Conservation (phyloP, 1,140 invertebrate species). For the Gryllus bimaculatus region DNA sequence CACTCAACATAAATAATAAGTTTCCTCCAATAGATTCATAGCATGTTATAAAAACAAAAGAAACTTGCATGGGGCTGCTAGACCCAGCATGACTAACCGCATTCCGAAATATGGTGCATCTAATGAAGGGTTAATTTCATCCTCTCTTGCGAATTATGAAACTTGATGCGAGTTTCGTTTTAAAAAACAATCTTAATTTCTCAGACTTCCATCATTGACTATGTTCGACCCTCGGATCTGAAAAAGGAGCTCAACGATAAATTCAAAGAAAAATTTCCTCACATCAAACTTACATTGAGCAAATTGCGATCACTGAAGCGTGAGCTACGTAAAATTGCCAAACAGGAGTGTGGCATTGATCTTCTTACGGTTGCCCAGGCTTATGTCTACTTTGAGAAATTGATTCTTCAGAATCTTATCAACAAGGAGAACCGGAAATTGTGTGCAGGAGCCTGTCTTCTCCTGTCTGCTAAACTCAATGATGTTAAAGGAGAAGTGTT, state of each 20-base stretch:
- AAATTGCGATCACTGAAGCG: slow-evolving; percentile 91
- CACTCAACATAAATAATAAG: background rate
- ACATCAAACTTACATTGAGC: slow-evolving; percentile 90
- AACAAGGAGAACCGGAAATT: slow-evolving; percentile 93
- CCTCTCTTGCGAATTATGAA: too few relatives aligned
- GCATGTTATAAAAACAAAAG: too few relatives aligned
- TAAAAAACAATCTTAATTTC: slow-evolving; percentile 19
- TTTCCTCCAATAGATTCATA: background rate
- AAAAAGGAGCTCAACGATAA: slow-evolving; percentile 98
- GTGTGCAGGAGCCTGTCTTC: slow-evolving; percentile 86
- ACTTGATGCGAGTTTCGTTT: too few relatives aligned
- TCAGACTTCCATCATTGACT: slow-evolving; percentile 89
- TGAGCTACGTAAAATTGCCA: slow-evolving; percentile 90
- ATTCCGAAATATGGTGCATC: too few relatives aligned
- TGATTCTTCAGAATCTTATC: slow-evolving; percentile 84
- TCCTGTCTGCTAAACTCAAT: slow-evolving; percentile 91
- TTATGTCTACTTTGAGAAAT: slow-evolving; percentile 95
- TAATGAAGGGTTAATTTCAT: too few relatives aligned
- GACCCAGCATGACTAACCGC: too few relatives aligned
- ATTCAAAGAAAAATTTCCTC: slow-evolving; percentile 90
- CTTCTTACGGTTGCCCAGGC: slow-evolving; percentile 87
- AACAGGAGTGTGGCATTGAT: slow-evolving; percentile 73
- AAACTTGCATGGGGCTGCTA: too few relatives aligned
- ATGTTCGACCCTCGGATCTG: slow-evolving; percentile 89
- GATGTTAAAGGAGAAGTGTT: slow-evolving; percentile 87